A percentile compares a stretch with the other conserved stretches of the same genome.
phyloP scores from a whole-genome alignment of 2,797 vertebrate genomes.

The Notoglanidium macrostoma region DNA sequence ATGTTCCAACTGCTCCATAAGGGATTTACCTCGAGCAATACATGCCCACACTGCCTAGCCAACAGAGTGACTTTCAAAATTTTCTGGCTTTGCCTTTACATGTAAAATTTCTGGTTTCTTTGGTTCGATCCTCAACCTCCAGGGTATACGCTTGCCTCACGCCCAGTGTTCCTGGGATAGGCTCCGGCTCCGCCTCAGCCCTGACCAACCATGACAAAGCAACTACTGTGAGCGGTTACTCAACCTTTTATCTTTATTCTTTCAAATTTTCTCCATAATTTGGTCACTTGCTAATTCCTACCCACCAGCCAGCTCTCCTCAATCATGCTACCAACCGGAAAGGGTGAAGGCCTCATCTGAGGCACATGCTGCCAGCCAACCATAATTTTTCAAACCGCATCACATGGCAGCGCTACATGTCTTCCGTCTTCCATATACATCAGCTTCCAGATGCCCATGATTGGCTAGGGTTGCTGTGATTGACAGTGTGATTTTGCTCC shows the following conservation, averaged over 20 bases:
- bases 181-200: neutral
- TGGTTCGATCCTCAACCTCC: neutral
- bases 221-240: neutral
- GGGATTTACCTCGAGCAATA: neutral
- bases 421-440: neutral
- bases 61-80: neutral
- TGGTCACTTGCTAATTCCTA: neutral
- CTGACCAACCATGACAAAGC: neutral
- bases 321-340: neutral
- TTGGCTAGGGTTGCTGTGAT: neutral
- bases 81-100: neutral
- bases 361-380: neutral
- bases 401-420: too few species aligned
- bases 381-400: neutral
- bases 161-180: neutral
- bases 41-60: neutral
- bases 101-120: neutral
- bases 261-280: neutral
- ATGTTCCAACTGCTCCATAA: neutral
- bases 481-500: neutral
- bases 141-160: neutral
- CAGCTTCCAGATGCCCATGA: neutral
- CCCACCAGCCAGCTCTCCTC: neutral
- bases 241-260: neutral
- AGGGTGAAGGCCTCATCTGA: neutral